A percentile compares a stretch with the other conserved stretches of the same genome.
Evolutionary conservation across 2,888 invertebrate species (phyloP).

Genomic region (Melipona bicolor): DNA sequence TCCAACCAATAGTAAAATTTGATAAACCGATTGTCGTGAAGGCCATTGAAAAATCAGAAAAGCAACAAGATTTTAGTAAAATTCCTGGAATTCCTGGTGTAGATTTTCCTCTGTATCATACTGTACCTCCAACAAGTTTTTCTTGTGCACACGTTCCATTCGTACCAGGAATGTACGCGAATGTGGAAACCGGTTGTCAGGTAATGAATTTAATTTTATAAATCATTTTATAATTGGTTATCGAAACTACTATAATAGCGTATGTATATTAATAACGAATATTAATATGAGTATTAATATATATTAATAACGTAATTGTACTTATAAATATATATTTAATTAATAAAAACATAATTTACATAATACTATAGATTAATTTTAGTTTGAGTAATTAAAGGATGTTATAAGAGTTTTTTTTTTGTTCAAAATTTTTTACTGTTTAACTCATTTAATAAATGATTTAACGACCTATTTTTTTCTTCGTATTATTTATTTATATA

Average conservation of each 20-base stretch:
- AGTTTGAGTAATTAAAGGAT: not conserved
- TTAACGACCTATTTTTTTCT: not conserved
- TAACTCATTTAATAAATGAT: not conserved
- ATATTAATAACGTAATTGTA: not conserved
- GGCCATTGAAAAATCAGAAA: slow-evolving; percentile 83
- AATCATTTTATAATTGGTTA: slow-evolving; percentile 11
- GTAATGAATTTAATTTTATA: slow-evolving; percentile 76
- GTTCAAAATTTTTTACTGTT: not conserved
- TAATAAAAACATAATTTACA: not conserved
- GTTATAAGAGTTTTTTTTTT: not conserved
- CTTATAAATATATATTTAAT: not conserved
- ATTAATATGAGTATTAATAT: not conserved
- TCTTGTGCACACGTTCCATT: slow-evolving; percentile 92
- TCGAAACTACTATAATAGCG: not conserved
- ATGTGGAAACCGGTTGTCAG: slow-evolving; percentile 94
- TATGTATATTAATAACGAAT: not conserved
- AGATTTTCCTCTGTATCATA: slow-evolving; percentile 92
- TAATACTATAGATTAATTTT: not conserved
- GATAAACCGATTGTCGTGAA: slow-evolving; percentile 70
- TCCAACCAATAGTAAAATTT: slow-evolving; percentile 68
- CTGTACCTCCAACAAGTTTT: slow-evolving; percentile 92
- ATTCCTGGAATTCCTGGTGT: slow-evolving; percentile 92
- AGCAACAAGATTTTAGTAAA: slow-evolving; percentile 91
- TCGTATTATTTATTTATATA: not conserved
- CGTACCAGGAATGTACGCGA: slow-evolving; percentile 95